Evolutionary conservation across 2,113 vertebrate species (phyloP), one percentile per base, ranked within the genome.

Genomic region (Chaetorhynchus papuensis): DNA sequence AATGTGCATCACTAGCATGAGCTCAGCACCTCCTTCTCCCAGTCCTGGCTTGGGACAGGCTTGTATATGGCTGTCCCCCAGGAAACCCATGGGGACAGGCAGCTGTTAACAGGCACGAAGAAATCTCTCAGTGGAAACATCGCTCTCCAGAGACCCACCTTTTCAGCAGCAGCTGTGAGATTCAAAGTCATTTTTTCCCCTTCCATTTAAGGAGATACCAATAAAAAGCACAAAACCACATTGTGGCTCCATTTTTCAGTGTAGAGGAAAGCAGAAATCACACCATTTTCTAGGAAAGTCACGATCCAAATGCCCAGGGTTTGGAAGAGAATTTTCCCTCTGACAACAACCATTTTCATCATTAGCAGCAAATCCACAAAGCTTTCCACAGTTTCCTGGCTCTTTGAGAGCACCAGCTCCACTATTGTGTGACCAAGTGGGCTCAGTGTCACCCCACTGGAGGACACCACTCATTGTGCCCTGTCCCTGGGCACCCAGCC

Each of bases 351-450:
- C 0, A 0, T 37, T 76, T 85, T 44, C 22, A 37, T 72, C 50
- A 26, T 63, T 83, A 56, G 35, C 28, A 65, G 8, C 49, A 59
- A 80, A 39, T 13, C 8, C 50, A 33, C 35, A 54, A 68, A 37
- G 26, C 42, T 83, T 87, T n/a, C 49, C 4, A 6, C 27, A 31
- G 44, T 61, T 75, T 53, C 68, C 31, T 60, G 22, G 10, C 66
- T 61, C 15, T 57, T 33, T 65, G 63, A 41, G 23, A 72, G 49
- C 47, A 27, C 24, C 63, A 83, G 26, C 7, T 75, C 27, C 5
- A 3, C 42, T 1, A 0, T 0, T 70, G 41, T n/a, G 24, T 78
- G 37, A 52, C 39, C 15, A 2, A 13, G 2, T 13, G 26, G 65
- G 19, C 74, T 87, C 0, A 0, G 10, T 80, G 64, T 74, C 52